Evolutionary conservation across 2,113 vertebrate species (phyloP).

Genomic region (Theristicus caerulescens): DNA sequence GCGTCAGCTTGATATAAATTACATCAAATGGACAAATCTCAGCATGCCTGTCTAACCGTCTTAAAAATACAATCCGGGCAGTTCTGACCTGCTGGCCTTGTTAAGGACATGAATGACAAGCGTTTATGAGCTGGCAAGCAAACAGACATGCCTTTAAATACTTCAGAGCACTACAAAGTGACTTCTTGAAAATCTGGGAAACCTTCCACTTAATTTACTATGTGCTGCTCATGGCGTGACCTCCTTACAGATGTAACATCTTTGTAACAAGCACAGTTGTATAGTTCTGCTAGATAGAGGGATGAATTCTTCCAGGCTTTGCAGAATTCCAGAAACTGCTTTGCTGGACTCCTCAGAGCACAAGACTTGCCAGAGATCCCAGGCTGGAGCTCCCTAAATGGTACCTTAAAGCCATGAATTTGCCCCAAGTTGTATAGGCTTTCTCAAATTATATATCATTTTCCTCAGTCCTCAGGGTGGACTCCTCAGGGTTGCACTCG

Average conservation of each 20-base stretch:
- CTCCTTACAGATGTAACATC: constrained; percentile 20
- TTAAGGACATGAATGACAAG: constrained; percentile 57
- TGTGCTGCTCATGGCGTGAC: constrained; percentile 5
- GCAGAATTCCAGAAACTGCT: neutral
- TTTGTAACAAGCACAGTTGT: neutral
- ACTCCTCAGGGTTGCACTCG: neutral
- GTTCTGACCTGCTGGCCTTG: constrained; percentile 38
- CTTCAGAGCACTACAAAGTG: constrained; percentile 52
- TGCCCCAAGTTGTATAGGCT: neutral
- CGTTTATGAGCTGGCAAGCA: constrained; percentile 52
- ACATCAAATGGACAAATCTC: constrained; percentile 64
- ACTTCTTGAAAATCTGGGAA: constrained; percentile 40
- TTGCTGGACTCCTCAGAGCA: neutral
- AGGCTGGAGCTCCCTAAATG: neutral
- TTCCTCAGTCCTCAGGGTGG: neutral
- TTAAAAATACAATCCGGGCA: constrained; percentile 46
- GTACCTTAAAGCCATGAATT: neutral
- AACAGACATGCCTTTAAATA: constrained; percentile 63
- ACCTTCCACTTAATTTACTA: constrained; percentile 30
- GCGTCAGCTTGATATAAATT: constrained; percentile 39
- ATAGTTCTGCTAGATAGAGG: neutral
- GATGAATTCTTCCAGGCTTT: neutral
- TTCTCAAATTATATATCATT: neutral
- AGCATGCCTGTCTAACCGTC: constrained; percentile 31
- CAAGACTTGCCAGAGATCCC: neutral